Base-by-base conservation (phyloP, 2,888 invertebrate species). In the Aphelenchoides bicaudatus region DNA sequence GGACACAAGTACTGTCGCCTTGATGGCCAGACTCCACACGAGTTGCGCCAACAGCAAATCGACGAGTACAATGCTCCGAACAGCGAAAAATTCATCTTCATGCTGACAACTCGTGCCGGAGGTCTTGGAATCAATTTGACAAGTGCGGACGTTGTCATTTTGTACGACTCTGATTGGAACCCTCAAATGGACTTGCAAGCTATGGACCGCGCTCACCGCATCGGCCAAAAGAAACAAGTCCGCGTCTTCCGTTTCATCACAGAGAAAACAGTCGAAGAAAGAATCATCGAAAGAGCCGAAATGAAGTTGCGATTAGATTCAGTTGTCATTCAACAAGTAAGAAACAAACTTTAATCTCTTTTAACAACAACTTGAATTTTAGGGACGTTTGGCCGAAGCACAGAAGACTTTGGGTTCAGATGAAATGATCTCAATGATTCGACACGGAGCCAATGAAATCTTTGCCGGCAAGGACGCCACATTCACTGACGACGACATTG, bases 221-320 rank as follows among this genome's bases (percentile, higher is more conserved):
- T 98, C 76, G 98, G 98, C 0, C 98, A 98, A 82, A 96, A 94
- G 79, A 96, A 96, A 84, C 94, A 96, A 85, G 90, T 96, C 25
- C 94, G 92, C 80, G 94, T 98, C 80, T 98, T 98, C 82, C 86
- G 96, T 57, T 83, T 98, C 70, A 96, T 98, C 1, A 96, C 94
- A 1, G 93, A 92, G 68, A 86, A 87, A 75, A 93, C 92, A 54
- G 96, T 98, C 0, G 98, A 98, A 82, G 98, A 98, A 82, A 91
- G 94, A 80, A 98, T 98, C 75, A 92, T 98, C 1, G 96, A 96
- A 81, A 85, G 93, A 63, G 98, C 98, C 3, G 98, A 98, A 80
- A 87, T 90, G 78, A 98, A 98, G 83, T 93, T 98, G 92, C 94
- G 91, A 5, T 83, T 98, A 39, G 98, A 93, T 80, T 93, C 92